Evolutionary conservation across 2,888 invertebrate species (phyloP), one percentile per base, ranked within the genome.

Genomic region (Phyto melanocephala): DNA sequence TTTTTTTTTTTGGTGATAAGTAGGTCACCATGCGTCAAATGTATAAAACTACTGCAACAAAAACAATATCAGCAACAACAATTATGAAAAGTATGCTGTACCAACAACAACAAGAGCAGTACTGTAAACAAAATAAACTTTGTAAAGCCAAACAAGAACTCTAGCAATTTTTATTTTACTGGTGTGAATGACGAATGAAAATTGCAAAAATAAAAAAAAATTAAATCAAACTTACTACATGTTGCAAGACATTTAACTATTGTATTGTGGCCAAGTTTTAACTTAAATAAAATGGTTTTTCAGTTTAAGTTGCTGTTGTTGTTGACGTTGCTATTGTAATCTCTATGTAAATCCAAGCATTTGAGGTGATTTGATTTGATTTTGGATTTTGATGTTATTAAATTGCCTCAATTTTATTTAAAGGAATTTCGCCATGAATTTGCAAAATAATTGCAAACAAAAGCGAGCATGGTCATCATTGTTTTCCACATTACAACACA

Each of bases 11-110:
- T 52, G n/a, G 20, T 45, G 79, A 60, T 79, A 82, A 82, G 79
- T 82, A 75, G 79, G 82, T 82, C 82, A 76, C 54, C 60, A 68
- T 82, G 79, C 79, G 79, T 82, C 79, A 79, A 82, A 78, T 72
- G 37, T 40, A 75, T 54, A 60, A 68, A 63, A 47, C 56, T 47
- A 47, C 33, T 13, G n/a, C 58, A 76, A 50, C 13, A 56, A 17
- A 47, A 65, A 71, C 42, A 70, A 52, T 13, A 60, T 10, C 24
- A 52, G 17, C 47, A 74, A 63, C 60, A 71, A 58, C 47, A 76
- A 68, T 75, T 75, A 56, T 24, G 65, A 47, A 75, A 75, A 75
- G 13, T 52, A 42, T 24, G 54, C 58, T 60, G 28, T 28, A 63
- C 17, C 70, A 70, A 60, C 47, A 78, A 54, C 56, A 72, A 45